Evolutionary conservation across 2,797 vertebrate species (phyloP), one percentile per base, ranked within the genome.

Genomic region (Brotula barbata): DNA sequence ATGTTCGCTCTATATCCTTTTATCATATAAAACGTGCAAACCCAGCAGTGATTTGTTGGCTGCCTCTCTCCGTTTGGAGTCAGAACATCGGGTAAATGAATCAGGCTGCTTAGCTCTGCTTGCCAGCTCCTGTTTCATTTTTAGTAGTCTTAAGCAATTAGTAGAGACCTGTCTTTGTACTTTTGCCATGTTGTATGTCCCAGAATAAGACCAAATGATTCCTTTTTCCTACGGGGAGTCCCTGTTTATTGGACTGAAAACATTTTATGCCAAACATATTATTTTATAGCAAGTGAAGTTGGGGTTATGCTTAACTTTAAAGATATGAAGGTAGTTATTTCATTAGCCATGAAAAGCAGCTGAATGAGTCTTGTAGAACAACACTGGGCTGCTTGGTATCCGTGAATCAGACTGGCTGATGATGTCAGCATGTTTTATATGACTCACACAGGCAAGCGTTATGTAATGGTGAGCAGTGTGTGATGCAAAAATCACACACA

Each of bases 401-500:
- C 43, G 51, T 81, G 68, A 85, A 75, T 86, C 80, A 83, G 55
- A 58, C 28, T 1, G 45, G 47, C 67, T 77, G 64, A 59, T 84
- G 73, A 82, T 68, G 79, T 76, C 74, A 71, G 72, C 64, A 33
- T 64, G 44, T 74, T 80, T 73, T 69, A 46, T 68, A 64, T 81
- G 85, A 82, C 79, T 84, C 81, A 82, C 68, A 43, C 58, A 68
- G 51, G 74, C 73, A 45, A 21, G 34, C 41, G 69, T 90, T 90
- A 91, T 90, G 89, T 88, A 90, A 92, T 80, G 58, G 39, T 76
- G 80, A 85, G 74, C 62, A 80, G 82, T 82, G 69, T 80, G 80
- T 80, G 80, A 89, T 78, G 78, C 83, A 85, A 78, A 82, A 73
- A 66, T 68, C 48, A 45, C 82, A 72, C 62, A 70, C 59, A 75